Base-by-base conservation (phyloP, 2,888 invertebrate species). In the Drosophila atroscutellata region DNA sequence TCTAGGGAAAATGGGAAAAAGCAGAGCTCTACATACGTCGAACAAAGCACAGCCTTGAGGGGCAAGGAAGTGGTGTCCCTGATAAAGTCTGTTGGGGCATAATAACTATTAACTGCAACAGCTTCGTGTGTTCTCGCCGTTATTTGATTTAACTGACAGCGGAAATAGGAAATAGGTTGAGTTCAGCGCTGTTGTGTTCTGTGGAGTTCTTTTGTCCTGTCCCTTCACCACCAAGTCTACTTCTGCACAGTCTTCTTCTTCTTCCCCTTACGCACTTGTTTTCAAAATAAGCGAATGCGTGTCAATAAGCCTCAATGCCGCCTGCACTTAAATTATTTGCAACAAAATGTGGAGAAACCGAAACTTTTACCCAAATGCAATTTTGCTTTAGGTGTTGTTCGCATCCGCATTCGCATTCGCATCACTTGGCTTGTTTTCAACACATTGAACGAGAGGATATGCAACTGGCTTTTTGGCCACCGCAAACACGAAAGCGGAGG, bases 311-410 rank as follows among this genome's bases (percentile, higher is more conserved):
- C 86, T 78, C 83, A 83, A 81, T 80, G 86, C 79, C 82, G 84
- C 86, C 86, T 81, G 84, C 83, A 80, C 86, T 85, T 83, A 83
- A 86, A 86, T 85, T 84, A 85, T 85, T 85, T 85, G 72, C 83
- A 83, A 83, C 86, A 85, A 80, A 84, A 80, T 68, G 68, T 74
- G 65, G 60, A 71, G 75, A 65, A 79, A 69, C 67, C 61, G 75
- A 81, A 85, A 85, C 80, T 86, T 83, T 86, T 80, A 72, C 81
- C 71, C 84, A 80, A 86, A 80, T 85, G 86, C 86, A 85, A 80
- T 81, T 86, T 80, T 84, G 73, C 82, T 77, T 83, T 84, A 83
- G 86, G 86, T 83, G 76, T 77, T 84, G 75, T 81, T 66, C 62
- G n/a, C 68, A 58, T 67, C 62, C 64, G 45, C 49, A 36, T 50